Percentiles rank a stretch among this genome's conserved stretches.
Conservation (phyloP, 2,797 vertebrate species). For the Chiroxiphia lanceolata region DNA sequence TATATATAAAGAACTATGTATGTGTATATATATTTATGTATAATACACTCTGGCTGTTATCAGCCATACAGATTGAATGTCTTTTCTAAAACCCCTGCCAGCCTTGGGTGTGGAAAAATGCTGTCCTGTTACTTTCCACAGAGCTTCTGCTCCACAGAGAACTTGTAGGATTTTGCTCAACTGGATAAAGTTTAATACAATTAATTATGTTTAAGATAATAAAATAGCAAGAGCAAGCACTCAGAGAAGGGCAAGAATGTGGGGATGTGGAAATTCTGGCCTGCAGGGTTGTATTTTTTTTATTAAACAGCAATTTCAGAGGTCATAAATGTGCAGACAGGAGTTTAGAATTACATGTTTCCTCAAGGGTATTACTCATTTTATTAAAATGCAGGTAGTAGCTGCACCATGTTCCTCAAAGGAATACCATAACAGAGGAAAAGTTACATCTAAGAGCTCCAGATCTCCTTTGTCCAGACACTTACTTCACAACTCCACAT, state of each 20-base stretch:
- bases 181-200: neutral
- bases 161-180: neutral
- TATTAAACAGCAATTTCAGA: neutral
- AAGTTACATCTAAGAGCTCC: neutral
- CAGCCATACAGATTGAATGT: neutral
- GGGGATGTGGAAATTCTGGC: neutral
- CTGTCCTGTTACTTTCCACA: neutral
- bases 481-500: neutral
- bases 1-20: neutral
- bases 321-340: neutral
- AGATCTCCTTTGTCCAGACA: neutral
- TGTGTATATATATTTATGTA: neutral
- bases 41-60: fast-evolving
- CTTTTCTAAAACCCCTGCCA: neutral
- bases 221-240: neutral
- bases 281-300: no score
- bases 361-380: neutral
- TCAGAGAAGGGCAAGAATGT: neutral
- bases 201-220: neutral
- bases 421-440: neutral
- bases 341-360: neutral
- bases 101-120: neutral
- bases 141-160: neutral
- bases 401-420: neutral
- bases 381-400: neutral